These are phyloP conservation scores for Perognathus longimembris DNA, from an alignment of 2,113 vertebrate species.

Conservation along the genomic window DNA sequence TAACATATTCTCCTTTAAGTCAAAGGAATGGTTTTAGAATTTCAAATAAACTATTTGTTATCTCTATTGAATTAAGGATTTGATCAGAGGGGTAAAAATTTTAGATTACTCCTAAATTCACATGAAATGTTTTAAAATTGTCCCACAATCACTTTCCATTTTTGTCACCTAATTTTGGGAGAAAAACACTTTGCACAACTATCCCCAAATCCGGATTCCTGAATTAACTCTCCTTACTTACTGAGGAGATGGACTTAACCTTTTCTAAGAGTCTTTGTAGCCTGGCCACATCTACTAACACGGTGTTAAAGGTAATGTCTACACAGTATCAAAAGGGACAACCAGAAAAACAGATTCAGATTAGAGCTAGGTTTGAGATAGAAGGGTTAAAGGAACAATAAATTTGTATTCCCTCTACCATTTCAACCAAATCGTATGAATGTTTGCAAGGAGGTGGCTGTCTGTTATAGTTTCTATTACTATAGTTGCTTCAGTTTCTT, in stretches of 20 bases:
- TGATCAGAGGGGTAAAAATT: background rate
- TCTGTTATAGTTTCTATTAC: background rate
- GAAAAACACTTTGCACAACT: background rate
- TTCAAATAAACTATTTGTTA: background rate
- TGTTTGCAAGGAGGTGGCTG: background rate
- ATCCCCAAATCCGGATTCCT: background rate
- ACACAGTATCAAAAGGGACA: background rate
- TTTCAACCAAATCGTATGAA: background rate
- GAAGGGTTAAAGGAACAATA: background rate
- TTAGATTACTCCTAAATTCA: background rate
- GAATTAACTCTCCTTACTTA: background rate
- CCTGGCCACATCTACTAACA: background rate
- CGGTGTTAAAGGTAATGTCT: background rate
- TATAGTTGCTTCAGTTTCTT: slow-evolving; percentile 15
- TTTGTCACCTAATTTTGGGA: background rate
- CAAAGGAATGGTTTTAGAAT: background rate
- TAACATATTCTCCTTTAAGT: background rate
- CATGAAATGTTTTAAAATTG: background rate
- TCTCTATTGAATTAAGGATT: background rate
- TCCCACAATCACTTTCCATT: background rate
- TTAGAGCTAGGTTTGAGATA: background rate
- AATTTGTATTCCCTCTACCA: background rate
- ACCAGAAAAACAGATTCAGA: background rate
- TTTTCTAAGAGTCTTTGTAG: background rate
- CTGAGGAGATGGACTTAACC: background rate